Evolutionary conservation across 1,140 invertebrate species (phyloP), one percentile per base, ranked within the genome.

Genomic region (Heliothis subflexa): DNA sequence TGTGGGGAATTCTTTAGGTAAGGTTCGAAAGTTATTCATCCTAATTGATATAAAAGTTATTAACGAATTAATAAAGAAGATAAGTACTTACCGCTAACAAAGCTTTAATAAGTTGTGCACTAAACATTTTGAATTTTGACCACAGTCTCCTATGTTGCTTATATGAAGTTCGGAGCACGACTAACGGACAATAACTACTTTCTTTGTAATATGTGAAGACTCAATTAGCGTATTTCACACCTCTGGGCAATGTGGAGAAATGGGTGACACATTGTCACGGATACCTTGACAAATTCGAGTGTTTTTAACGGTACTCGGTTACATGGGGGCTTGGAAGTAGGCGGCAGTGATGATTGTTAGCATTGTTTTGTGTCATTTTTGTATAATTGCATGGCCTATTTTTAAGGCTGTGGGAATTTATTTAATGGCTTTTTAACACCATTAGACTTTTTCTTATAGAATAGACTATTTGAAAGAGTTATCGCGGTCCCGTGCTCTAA

Each of bases 201-300:
- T 89, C 86, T 68, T 85, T 88, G 62, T 84, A 83, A 64, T 81
- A 75, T 71, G 84, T 84, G 88, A 83, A 78, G 83, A 78, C 72
- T 40, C 87, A 88, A 90, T 92, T 91, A 93, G 75, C 80, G 85
- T 83, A 86, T 87, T 93, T 91, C 89, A 85, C 91, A 90, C 88
- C 83, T 89, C 79, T 45, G 57, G n/a, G 55, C 10, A 16, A 81
- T 78, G 49, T 80, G 81, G 81, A 85, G 82, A 88, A 89, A 89
- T 85, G 82, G 79, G 82, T 84, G 75, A 87, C 77, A 72, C 83
- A 83, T 78, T 86, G 82, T 80, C 85, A 87, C 82, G 85, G 79
- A 80, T 75, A 72, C 28, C 66, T 62, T 13, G 68, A 79, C 62
- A 77, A 70, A 47, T 21, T 49, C 18, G 18, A 47, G 14, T 57